Evolutionary conservation across 2,797 vertebrate genomes (phyloP).

Genomic region (Antrozous pallidus): DNA sequence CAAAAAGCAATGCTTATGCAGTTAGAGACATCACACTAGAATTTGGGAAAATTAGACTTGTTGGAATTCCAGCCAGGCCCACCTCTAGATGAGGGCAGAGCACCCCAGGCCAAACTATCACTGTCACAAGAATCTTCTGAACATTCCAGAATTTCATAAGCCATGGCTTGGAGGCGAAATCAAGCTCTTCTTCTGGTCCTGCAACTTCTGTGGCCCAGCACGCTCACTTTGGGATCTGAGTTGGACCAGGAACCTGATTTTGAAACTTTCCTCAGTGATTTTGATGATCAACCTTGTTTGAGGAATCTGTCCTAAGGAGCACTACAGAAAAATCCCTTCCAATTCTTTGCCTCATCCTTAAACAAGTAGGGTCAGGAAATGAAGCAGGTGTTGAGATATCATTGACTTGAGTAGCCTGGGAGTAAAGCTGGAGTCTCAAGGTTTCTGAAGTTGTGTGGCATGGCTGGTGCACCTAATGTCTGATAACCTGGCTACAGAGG

Average conservation of each 20-base stretch:
- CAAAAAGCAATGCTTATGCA: neutral
- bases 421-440: neutral
- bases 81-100: neutral
- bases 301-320: neutral
- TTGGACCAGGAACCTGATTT: neutral
- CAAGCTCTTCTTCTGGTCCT: neutral
- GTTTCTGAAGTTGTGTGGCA: neutral
- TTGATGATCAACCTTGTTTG: neutral
- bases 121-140: no score
- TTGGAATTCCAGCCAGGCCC: neutral
- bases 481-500: neutral
- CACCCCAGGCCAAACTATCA: neutral
- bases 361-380: neutral
- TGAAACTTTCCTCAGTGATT: neutral
- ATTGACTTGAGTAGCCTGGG: neutral
- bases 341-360: neutral
- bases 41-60: neutral
- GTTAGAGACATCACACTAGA: neutral
- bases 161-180: rapidly evolving
- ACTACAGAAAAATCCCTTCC: neutral
- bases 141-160: neutral
- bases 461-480: neutral
- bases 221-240: rapidly evolving
- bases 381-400: no score
- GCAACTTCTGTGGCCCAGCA: neutral